These are phyloP conservation scores for Drosophila auraria DNA, from an alignment of 1,140 invertebrate species.

Conservation along the genomic window DNA sequence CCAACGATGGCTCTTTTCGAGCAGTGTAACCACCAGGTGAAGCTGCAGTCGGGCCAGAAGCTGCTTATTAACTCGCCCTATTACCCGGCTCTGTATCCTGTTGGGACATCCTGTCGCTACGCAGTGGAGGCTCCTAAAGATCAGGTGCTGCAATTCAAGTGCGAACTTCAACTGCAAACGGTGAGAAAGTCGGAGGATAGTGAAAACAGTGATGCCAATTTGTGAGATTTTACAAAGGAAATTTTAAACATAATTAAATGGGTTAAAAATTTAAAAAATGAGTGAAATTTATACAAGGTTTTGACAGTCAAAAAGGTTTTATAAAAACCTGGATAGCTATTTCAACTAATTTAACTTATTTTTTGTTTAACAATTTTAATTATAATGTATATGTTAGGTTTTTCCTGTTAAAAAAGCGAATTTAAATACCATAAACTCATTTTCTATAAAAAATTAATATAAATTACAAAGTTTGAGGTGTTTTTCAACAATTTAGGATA, in stretches of 20 bases:
- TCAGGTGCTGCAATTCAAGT: constrained; percentile 73
- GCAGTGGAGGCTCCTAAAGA: constrained; percentile 67
- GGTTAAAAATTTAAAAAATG: background rate
- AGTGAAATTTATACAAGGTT: background rate
- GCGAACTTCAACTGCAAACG: constrained; percentile 72
- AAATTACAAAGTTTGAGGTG: no score
- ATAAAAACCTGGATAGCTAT: background rate
- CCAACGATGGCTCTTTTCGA: constrained; percentile 53
- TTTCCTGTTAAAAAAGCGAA: no score
- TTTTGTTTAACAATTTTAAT: no score
- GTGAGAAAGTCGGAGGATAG: constrained; percentile 30
- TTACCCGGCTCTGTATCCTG: constrained; percentile 75
- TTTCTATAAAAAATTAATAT: no score
- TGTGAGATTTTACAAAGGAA: no score
- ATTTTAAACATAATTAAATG: background rate
- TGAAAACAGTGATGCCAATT: constrained; percentile 1
- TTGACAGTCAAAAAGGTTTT: no score
- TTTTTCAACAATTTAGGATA: no score
- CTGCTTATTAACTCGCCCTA: constrained; percentile 81
- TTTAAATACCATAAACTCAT: no score
- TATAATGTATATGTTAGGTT: no score
- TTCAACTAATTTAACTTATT: background rate
- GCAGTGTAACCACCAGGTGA: constrained; percentile 73
- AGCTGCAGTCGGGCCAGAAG: constrained; percentile 69
- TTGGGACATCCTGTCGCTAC: constrained; percentile 79